Conservation (phyloP, 2,113 vertebrate genomes). For the Vicugna pacos region DNA sequence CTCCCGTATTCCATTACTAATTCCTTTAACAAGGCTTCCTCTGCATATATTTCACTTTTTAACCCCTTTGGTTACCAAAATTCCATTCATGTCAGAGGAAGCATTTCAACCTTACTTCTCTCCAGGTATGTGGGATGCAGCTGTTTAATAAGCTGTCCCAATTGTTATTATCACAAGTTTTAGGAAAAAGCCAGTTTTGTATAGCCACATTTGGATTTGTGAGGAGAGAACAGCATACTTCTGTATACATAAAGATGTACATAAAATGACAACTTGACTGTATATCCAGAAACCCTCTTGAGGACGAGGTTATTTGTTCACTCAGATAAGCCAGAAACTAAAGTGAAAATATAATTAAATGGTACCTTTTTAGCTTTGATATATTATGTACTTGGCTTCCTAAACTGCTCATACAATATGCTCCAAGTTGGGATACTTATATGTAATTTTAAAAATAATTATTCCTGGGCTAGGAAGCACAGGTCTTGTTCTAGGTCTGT, state of each 20-base stretch:
- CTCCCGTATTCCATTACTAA: constrained; percentile 73
- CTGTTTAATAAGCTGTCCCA: not conserved
- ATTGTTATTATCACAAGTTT: not conserved
- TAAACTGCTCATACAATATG: not conserved
- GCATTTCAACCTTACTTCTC: not conserved
- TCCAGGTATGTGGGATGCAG: not conserved
- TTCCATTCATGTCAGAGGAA: constrained; percentile 18
- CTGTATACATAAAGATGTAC: not conserved
- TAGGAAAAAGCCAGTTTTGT: constrained; percentile 14
- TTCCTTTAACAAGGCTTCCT: constrained; percentile 70
- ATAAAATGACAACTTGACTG: not conserved
- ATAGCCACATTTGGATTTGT: not conserved
- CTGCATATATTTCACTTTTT: constrained; percentile 54
- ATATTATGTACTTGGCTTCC: not conserved
- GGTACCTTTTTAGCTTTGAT: not conserved
- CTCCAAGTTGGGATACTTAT: not conserved
- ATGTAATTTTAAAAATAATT: not conserved
- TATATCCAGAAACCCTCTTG: constrained; percentile 3
- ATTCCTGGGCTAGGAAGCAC: not conserved
- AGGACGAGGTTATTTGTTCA: not conserved
- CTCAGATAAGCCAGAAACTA: not conserved
- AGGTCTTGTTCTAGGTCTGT: not conserved
- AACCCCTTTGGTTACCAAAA: constrained; percentile 63
- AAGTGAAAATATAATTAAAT: not conserved
- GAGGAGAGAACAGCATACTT: not conserved